Evolutionary conservation across 1,140 invertebrate genomes (phyloP).

Genomic region (Palaemon carinicauda): DNA sequence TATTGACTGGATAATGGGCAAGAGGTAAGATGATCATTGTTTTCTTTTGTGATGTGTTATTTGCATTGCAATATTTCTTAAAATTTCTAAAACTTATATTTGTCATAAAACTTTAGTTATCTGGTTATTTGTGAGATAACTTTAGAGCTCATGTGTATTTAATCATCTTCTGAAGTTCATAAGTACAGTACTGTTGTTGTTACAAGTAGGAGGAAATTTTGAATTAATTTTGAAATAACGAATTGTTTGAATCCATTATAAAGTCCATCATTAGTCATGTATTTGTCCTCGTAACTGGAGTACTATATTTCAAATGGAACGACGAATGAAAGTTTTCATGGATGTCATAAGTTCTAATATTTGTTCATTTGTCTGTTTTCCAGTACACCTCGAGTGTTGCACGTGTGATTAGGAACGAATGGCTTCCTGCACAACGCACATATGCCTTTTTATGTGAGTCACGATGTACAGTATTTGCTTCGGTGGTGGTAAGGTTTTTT

Average conservation of each 20-base stretch:
- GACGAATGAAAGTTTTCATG: neutral
- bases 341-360: neutral
- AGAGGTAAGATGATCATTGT: slow-evolving; percentile 17
- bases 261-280: too few relatives aligned
- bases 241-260: too few relatives aligned
- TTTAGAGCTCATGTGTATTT: neutral
- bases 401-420: slow-evolving; percentile 19
- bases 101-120: neutral
- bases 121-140: neutral
- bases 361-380: neutral
- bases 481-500: too few relatives aligned
- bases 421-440: too few relatives aligned
- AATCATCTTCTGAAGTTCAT: neutral
- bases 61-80: neutral
- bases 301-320: neutral
- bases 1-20: slow-evolving; percentile 46
- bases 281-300: too few relatives aligned
- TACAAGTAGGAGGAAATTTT: too few relatives aligned
- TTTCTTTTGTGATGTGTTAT: neutral
- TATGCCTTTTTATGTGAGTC: too few relatives aligned
- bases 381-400: slow-evolving; percentile 47
- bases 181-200: too few relatives aligned
- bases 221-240: too few relatives aligned
- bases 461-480: too few relatives aligned
- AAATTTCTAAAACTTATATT: neutral